Evolutionary conservation across 2,888 invertebrate species (phyloP), one percentile per base, ranked within the genome.

Genomic region (Caenorhabditis parvicauda): DNA sequence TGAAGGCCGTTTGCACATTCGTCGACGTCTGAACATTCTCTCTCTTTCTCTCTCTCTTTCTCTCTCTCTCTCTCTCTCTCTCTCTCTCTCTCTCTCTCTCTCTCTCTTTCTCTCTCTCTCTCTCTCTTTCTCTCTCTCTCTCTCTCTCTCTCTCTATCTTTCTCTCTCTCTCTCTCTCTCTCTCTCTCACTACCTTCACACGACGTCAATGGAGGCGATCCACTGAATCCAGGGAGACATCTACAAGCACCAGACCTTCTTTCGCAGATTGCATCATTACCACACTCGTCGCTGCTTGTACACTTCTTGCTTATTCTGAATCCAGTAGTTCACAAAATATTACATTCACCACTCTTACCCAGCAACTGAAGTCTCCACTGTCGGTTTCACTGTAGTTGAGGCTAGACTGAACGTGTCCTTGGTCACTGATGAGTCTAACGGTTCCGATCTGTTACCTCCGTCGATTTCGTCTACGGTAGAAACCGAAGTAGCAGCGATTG

Each of bases 1-100:
- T 77, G 88, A 14, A 70, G 57, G 82, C 88, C 88, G 32, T 69
- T 70, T 84, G 87, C 87, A 85, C 93, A 94, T 86, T 93, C 93
- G 49, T 78, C 69, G 14, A 76, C 69, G 48, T 78, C 77, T 73
- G 44, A 28, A 76, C 61, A 3, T 27, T 14, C 21, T n/a, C 21
- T 6, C 0, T 17, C 28, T 22, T 2, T 6, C 28, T 28, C 27
- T 14, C 21, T 32, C 35, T 14, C 35, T 32, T 14, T 32, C 35
- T 14, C 35, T 32, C 35, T 32, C 35, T 14, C 35, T 32, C 41
- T 41, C 41, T n/a, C 19, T n/a, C 41, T 41, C 19, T n/a, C 19
- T 41, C 19, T 19, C 19, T n/a, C 41, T 41, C 41, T 41, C 14
- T 21, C 19, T 41, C 12, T 41, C 19, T n/a, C 41, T 41, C 41